These are phyloP conservation scores for Peromyscus aztecus DNA, from an alignment of 2,797 vertebrate species.

Conservation along the genomic window DNA sequence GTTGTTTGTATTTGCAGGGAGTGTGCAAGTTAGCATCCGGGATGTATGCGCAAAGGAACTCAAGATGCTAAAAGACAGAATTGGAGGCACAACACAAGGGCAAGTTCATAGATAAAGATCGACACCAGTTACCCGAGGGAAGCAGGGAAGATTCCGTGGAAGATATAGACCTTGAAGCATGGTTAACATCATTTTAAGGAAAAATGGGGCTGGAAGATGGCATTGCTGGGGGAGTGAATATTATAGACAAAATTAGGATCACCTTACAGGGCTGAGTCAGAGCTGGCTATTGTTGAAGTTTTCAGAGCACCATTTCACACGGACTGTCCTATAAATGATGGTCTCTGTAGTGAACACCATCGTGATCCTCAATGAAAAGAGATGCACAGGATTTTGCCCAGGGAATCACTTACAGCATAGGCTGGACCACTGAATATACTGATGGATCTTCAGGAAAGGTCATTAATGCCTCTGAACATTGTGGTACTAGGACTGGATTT, in stretches of 20 bases:
- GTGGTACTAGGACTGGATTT: background rate
- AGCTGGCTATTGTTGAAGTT: background rate
- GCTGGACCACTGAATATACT: background rate
- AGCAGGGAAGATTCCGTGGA: background rate
- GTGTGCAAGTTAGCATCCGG: background rate
- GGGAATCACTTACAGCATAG: background rate
- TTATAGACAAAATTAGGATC: background rate
- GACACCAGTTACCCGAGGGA: background rate
- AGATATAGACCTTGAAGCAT: background rate
- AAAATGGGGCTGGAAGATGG: background rate
- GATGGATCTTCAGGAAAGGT: background rate
- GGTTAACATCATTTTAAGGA: background rate
- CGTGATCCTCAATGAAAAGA: background rate
- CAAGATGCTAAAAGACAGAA: background rate
- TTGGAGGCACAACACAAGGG: background rate
- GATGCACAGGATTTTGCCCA: background rate
- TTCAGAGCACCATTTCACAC: background rate
- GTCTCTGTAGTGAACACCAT: background rate
- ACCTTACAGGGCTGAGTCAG: background rate
- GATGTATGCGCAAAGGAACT: background rate
- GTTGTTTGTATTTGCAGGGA: background rate
- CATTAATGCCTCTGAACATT: background rate
- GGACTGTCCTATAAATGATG: background rate
- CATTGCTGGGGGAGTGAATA: background rate
- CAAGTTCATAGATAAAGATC: constrained; percentile 31